Percentiles rank a stretch among this genome's conserved stretches.
These are phyloP conservation scores for Sepioteuthis lessoniana DNA, from an alignment of 2,888 invertebrate species.

Conservation along the genomic window DNA sequence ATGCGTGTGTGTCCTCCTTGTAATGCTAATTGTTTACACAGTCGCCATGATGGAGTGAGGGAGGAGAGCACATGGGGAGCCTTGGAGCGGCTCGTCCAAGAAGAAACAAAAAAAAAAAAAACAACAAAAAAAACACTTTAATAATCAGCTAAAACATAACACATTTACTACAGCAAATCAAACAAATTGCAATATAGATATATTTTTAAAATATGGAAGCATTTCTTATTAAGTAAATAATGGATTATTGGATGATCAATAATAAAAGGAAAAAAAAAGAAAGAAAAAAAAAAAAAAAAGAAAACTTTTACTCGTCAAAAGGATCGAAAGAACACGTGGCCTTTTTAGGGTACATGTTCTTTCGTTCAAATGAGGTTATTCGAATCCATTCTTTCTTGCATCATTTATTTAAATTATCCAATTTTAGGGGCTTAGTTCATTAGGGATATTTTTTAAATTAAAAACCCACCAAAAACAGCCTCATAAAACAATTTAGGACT, in stretches of 20 bases:
- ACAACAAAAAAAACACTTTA: no score
- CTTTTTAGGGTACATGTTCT: conserved; percentile 46
- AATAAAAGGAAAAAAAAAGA: no score
- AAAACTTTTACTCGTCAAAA: not conserved
- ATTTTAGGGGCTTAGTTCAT: not conserved
- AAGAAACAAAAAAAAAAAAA: not conserved
- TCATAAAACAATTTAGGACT: no score
- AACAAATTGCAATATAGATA: no score
- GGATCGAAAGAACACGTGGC: conserved; percentile 42
- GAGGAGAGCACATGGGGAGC: conserved; percentile 73
- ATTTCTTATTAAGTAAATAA: no score
- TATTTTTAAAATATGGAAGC: no score
- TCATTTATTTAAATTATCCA: not conserved
- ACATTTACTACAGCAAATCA: no score
- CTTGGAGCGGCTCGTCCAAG: not conserved
- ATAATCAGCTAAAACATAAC: no score
- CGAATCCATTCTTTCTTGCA: not conserved
- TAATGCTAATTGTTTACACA: conserved; percentile 70
- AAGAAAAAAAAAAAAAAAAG: conserved; percentile 25
- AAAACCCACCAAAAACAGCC: no score
- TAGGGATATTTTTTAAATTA: no score
- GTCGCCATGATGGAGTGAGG: conserved; percentile 68
- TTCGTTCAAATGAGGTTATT: not conserved
- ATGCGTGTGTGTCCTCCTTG: not conserved
- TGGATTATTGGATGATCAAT: conserved; percentile 49